Base-by-base conservation (phyloP, 53 echinoderm and acorn worm species). In the Antedon mediterranea region DNA sequence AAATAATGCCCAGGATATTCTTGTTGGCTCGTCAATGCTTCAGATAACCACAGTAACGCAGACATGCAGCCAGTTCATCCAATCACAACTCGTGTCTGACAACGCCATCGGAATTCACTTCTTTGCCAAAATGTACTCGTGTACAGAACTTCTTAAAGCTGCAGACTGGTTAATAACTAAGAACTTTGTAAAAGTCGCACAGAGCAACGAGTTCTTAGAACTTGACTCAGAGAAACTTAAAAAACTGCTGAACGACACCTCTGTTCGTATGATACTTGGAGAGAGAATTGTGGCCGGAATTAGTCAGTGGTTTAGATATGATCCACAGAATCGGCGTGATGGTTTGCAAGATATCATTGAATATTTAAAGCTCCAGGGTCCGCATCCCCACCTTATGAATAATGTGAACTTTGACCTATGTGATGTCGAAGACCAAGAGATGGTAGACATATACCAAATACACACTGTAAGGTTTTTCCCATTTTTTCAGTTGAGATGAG, bases 91-190 rank as follows among this genome's bases (percentile, higher is more conserved):
- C 6, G 43, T 73, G 0, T 74, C 82, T 7, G 57, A 28, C 34
- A 86, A 86, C 74, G 82, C 82, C 74, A 43, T 86, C 3, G 85
- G 86, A 29, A 78, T 86, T 33, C 73, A 78, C 74, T 78, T 77
- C 7, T 72, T 86, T 31, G 86, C 86, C 28, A 28, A 43, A 29
- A 30, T 78, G 29, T 81, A 86, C 33, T 70, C 82, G 31, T 74
- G 82, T 71, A 73, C 73, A 28, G 86, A 86, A 30, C 78, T 86
- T 33, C 74, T 29, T 9, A 41, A 78, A 31, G 73, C 78, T 34
- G 82, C 86, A 43, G 43, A 43, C 43, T 32, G 32, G 18, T 86
- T 72, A 33, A 34, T 74, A 29, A 73, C 71, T 43, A 82, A 86
- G 30, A 78, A 86, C 74, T 86, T 86, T 71, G 27, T 30, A 42